A percentile compares a stretch with the other conserved stretches of the same genome.
Conservation (phyloP, 2,113 vertebrate species). For the Otis tarda region DNA sequence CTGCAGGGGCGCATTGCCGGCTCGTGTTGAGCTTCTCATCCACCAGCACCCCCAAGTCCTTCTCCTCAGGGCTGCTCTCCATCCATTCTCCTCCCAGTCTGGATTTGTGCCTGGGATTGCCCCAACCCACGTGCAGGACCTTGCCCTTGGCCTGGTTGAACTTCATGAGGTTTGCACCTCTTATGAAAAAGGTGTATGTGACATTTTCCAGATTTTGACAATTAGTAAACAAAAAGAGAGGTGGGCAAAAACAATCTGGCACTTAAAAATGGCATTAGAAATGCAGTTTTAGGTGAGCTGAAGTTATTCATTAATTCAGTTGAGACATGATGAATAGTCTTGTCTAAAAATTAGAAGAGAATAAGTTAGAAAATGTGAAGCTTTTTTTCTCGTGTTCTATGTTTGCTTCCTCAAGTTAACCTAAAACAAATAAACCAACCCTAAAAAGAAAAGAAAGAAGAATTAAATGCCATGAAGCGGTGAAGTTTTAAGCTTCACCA, state of each 20-base stretch:
- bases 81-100: too few relatives aligned
- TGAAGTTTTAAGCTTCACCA: neutral
- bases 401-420: neutral
- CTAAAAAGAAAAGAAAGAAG: neutral
- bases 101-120: too few relatives aligned
- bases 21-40: too few relatives aligned
- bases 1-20: too few relatives aligned
- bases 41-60: too few relatives aligned
- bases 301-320: neutral
- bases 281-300: neutral
- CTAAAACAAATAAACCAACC: neutral
- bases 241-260: neutral
- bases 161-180: too few relatives aligned
- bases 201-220: neutral
- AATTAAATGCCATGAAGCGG: neutral
- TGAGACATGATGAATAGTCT: neutral
- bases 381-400: neutral
- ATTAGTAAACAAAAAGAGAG: neutral
- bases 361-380: neutral
- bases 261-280: neutral
- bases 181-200: neutral
- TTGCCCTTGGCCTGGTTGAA: too few relatives aligned
- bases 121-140: too few relatives aligned
- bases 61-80: too few relatives aligned
- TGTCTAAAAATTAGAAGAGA: neutral